Evolutionary conservation across 2,113 vertebrate genomes (phyloP), one percentile per base, ranked within the genome.

Genomic region (Antigone vipio): DNA sequence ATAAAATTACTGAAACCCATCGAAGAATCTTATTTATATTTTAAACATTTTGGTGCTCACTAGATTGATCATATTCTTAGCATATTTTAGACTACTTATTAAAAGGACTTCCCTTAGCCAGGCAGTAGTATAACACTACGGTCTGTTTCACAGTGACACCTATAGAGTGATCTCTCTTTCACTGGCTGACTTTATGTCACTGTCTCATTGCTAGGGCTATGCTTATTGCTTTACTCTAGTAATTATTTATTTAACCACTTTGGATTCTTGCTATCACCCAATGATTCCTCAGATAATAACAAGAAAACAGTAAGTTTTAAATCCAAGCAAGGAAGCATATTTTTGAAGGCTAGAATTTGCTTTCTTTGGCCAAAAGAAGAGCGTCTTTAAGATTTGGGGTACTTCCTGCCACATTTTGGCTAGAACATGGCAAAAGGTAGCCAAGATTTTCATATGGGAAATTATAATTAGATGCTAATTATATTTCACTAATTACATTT

Each of bases 381-480:
- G 5, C 0, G 1, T 79, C 66, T 75, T 38, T 76, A 80, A 5
- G 1, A 74, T 76, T 79, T 59, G 53, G 12, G 9, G 24, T 50
- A 76, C 50, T 95, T 96, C 35, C 72, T 85, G 76, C 21, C 38
- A 69, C 4, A 35, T 88, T 96, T 91, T 95, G 95, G 89, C 77
- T 94, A 74, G 45, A 80, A 85, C 50, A 77, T 30, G 76, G 49
- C 44, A 88, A 96, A 80, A 93, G 15, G 11, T 11, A 89, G 91
- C 71, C 95, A 97, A 97, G 85, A 94, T 81, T 96, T 96, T 93
- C 77, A 92, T 85, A 93, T 83, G 78, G 79, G 67, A 97, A 98
- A 98, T 96, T 97, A 96, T 98, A 98, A 99, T 98, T 98, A 98
- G 93, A 98, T 98, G 96, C 47, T 98, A 98, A 98, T 98, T 98